These are phyloP conservation scores for Phthorimaea operculella DNA, from an alignment of 1,140 invertebrate species.

Conservation along the genomic window DNA sequence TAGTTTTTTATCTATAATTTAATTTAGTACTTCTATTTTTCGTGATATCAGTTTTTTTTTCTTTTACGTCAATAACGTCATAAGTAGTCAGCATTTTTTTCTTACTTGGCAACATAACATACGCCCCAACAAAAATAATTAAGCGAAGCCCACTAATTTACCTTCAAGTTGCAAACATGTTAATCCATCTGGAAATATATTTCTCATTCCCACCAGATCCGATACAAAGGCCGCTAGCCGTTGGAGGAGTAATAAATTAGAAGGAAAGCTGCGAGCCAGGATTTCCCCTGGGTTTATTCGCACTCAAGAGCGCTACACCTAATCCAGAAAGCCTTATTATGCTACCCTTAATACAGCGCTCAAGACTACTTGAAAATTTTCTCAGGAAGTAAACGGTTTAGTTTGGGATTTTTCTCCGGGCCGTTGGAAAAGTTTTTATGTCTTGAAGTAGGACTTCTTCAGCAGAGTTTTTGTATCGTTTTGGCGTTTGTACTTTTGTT, in stretches of 20 bases:
- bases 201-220: conserved; percentile 53
- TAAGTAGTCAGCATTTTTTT: too few relatives aligned
- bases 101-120: not conserved
- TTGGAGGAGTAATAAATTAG: conserved; percentile 63
- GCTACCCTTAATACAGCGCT: conserved; percentile 60
- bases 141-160: conserved; percentile 25
- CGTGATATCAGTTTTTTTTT: not conserved
- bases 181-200: conserved; percentile 63
- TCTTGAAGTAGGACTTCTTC: conserved; percentile 24
- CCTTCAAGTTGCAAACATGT: conserved; percentile 37
- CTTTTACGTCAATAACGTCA: not conserved
- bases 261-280: conserved; percentile 62
- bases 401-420: conserved; percentile 23
- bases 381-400: conserved; percentile 50
- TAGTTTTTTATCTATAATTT: not conserved
- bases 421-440: conserved; percentile 6
- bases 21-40: not conserved
- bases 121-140: conserved; percentile 22
- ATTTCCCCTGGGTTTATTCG: conserved; percentile 66
- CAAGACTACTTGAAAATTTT: conserved; percentile 66
- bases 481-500: not conserved
- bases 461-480: conserved; percentile 1
- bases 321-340: conserved; percentile 68
- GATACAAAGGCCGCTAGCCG: conserved; percentile 63
- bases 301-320: conserved; percentile 64